Evolutionary conservation across 1,140 invertebrate genomes (phyloP).

Genomic region (Whitmania pigra): DNA sequence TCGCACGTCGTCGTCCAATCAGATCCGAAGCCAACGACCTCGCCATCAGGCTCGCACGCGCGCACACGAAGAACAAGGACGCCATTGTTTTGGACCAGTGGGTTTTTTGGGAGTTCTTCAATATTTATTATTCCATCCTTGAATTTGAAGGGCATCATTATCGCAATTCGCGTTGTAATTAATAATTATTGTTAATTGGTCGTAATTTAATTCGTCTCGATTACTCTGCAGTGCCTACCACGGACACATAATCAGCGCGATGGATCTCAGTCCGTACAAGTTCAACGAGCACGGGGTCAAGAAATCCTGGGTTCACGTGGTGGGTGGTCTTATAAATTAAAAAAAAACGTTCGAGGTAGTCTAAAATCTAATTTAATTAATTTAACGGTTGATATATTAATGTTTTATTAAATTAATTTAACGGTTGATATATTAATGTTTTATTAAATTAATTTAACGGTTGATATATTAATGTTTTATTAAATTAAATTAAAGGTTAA

Average conservation of each 20-base stretch:
- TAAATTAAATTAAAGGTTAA: too few species aligned
- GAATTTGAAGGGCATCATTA: neutral
- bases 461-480: too few species aligned
- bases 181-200: conserved; percentile 16
- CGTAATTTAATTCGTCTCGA: conserved; percentile 22
- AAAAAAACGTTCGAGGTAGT: too few species aligned
- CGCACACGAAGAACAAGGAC: conserved; percentile 75
- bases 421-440: too few species aligned
- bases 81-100: conserved; percentile 89
- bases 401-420: too few species aligned
- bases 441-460: too few species aligned
- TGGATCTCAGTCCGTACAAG: conserved; percentile 95
- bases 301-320: conserved; percentile 80
- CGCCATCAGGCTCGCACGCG: conserved; percentile 72
- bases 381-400: too few species aligned
- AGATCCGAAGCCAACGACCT: conserved; percentile 99
- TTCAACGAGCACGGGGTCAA: conserved; percentile 70
- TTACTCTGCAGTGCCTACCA: conserved; percentile 78
- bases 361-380: too few species aligned
- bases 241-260: conserved; percentile 82
- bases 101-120: conserved; percentile 47
- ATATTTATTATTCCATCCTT: neutral
- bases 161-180: neutral
- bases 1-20: conserved; percentile 20
- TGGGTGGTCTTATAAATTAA: conserved; percentile 42